Conservation (phyloP, 1,140 invertebrate species). For the Delia radicum region DNA sequence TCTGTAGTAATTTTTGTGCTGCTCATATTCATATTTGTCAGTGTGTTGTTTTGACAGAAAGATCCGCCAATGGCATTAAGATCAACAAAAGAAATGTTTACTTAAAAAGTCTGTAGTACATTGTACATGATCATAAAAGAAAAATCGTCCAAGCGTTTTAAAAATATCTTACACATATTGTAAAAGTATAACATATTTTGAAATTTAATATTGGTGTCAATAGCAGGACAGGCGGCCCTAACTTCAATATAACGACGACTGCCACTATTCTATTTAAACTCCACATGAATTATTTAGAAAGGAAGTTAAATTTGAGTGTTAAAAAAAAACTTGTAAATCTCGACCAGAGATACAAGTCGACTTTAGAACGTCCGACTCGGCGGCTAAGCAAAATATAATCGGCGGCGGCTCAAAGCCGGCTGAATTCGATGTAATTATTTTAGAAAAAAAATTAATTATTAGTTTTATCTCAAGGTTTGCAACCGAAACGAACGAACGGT, state of each 20-base stretch:
- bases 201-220: background rate
- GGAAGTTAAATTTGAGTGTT: background rate
- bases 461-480: too few species aligned
- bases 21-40: background rate
- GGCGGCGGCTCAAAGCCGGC: too few species aligned
- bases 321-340: background rate
- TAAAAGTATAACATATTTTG: background rate
- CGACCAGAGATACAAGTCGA: too few species aligned
- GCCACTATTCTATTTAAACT: background rate
- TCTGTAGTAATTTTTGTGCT: background rate
- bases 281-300: background rate
- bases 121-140: background rate
- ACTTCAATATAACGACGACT: too few species aligned
- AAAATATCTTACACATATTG: background rate
- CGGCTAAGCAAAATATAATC: too few species aligned
- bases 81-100: background rate
- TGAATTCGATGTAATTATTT: too few species aligned
- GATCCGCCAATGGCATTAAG: background rate
- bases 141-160: background rate
- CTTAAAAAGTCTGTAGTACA: background rate
- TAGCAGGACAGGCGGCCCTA: background rate
- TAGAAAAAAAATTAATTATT: too few species aligned
- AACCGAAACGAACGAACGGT: too few species aligned
- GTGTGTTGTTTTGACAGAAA: background rate
- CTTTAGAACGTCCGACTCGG: too few species aligned